A percentile compares a stretch with the other conserved stretches of the same genome.
Conservation (phyloP, 2,113 vertebrate genomes). For the Mormoops blainvillei region DNA sequence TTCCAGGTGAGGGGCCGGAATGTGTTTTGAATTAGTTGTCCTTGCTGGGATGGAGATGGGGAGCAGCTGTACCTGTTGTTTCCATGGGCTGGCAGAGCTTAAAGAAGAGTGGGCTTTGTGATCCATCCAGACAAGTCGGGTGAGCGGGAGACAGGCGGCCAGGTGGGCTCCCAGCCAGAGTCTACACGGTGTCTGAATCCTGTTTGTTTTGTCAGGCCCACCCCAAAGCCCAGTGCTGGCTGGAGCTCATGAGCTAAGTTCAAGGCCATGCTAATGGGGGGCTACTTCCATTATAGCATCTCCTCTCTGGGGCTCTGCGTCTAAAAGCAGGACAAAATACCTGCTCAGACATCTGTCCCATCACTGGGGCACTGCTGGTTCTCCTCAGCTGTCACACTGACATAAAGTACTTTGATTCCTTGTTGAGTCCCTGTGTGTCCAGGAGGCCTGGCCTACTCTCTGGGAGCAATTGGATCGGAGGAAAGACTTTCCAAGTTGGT, state of each 20-base stretch:
- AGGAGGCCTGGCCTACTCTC: not conserved
- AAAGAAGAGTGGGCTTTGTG: no score
- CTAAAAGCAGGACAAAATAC: not conserved
- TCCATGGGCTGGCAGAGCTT: rapidly evolving
- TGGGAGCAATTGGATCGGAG: not conserved
- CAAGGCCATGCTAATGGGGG: rapidly evolving
- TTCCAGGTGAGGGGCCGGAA: not conserved
- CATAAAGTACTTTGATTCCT: not conserved
- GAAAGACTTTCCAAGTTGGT: not conserved
- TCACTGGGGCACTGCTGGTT: rapidly evolving
- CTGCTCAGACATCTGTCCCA: not conserved
- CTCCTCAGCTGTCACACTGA: not conserved
- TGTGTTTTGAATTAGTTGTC: not conserved
- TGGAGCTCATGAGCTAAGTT: not conserved
- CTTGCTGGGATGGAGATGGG: not conserved
- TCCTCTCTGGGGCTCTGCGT: not conserved
- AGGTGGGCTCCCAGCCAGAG: not conserved
- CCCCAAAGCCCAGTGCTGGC: not conserved
- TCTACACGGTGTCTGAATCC: not conserved
- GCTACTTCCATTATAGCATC: not conserved
- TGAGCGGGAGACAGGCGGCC: rapidly evolving
- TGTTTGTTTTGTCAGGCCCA: rapidly evolving
- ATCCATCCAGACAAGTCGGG: not conserved
- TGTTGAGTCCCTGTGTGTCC: not conserved
- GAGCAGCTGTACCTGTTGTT: not conserved